Conservation (phyloP, 1,140 invertebrate species). For the Magallana ariakensis region DNA sequence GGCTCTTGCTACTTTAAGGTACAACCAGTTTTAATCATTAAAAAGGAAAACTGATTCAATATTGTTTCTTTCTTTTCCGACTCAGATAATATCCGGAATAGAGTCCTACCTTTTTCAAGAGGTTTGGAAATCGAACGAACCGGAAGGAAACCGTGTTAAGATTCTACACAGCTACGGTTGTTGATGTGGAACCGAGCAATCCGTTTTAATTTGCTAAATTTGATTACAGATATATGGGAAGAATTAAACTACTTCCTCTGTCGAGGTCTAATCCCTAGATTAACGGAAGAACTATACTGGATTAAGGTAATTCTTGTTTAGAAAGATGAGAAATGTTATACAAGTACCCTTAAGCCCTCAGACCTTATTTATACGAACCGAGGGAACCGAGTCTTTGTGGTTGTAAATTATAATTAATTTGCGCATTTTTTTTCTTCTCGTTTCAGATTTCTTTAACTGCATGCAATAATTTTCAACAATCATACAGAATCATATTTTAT, state of each 20-base stretch:
- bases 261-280: neutral
- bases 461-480: too few relatives aligned
- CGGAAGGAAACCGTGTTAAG: neutral
- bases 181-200: constrained; percentile 20
- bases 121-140: neutral
- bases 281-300: neutral
- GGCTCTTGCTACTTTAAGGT: constrained; percentile 13
- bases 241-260: neutral
- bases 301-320: too few relatives aligned
- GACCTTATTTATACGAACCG: too few relatives aligned
- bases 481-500: too few relatives aligned
- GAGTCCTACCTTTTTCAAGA: neutral
- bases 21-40: constrained; percentile 18
- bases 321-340: too few relatives aligned
- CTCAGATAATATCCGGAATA: constrained; percentile 14
- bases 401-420: too few relatives aligned
- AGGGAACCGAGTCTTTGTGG: too few relatives aligned
- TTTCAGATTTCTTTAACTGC: too few relatives aligned
- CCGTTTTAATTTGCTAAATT: constrained; percentile 12
- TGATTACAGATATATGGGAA: neutral
- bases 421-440: too few relatives aligned
- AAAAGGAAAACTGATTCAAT: constrained; percentile 24
- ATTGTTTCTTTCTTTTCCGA: neutral
- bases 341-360: too few relatives aligned
- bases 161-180: constrained; percentile 13